These are phyloP conservation scores for Panurus biarmicus DNA, from an alignment of 2,113 vertebrate genomes.

Conservation along the genomic window DNA sequence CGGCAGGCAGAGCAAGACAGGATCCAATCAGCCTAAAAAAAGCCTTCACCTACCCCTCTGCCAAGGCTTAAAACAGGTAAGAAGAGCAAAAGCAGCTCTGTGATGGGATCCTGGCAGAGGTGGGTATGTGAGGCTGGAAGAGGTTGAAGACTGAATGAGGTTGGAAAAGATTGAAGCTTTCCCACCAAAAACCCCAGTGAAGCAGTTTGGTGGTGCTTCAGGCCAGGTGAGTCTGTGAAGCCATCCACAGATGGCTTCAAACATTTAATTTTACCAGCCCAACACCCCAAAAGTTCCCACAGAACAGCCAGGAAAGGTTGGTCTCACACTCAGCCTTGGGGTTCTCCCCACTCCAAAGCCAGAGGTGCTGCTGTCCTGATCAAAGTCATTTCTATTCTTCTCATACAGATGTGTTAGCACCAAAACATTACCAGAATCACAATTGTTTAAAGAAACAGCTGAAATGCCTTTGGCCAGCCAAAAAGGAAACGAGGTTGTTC, in stretches of 20 bases:
- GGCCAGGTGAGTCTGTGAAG: rapidly evolving
- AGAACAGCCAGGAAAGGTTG: background rate
- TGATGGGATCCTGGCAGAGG: background rate
- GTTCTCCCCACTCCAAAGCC: background rate
- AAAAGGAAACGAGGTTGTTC: background rate
- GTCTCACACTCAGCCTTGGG: background rate
- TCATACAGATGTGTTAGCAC: background rate
- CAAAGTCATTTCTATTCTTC: background rate
- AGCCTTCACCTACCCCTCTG: background rate
- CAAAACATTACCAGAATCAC: background rate
- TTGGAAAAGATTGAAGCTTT: no score
- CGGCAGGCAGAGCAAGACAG: background rate
- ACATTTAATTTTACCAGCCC: background rate
- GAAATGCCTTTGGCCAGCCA: background rate
- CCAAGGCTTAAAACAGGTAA: no score
- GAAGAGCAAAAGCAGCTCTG: background rate
- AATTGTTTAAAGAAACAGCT: background rate
- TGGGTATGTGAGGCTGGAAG: rapidly evolving
- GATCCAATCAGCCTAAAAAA: background rate
- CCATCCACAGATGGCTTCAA: background rate
- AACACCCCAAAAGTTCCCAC: no score
- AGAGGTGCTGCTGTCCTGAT: background rate
- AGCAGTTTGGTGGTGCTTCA: background rate
- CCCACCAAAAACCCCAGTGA: background rate
- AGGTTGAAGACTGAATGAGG: background rate